These are phyloP conservation scores for Phaenicophaeus curvirostris DNA, from an alignment of 2,797 vertebrate species.

Conservation along the genomic window DNA sequence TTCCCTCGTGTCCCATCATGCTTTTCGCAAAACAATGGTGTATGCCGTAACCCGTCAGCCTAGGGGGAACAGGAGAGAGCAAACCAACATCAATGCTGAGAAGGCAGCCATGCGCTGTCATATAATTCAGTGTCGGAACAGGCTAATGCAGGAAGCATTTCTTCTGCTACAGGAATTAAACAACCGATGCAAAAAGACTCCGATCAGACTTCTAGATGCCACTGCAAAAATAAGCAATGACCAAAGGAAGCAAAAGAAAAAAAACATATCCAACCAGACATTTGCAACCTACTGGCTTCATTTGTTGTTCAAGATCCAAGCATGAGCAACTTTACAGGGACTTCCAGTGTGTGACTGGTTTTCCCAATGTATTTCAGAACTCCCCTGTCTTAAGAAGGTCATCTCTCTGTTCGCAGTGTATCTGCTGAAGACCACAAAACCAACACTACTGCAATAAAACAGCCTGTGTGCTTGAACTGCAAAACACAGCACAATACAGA, in stretches of 20 bases:
- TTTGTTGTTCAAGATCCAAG: background rate
- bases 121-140: fast-evolving
- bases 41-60: slow-evolving; percentile 94
- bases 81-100: background rate
- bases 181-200: background rate
- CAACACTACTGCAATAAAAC: fast-evolving
- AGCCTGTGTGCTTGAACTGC: background rate
- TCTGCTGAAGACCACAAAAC: background rate
- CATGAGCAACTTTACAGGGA: background rate
- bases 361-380: background rate
- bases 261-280: background rate
- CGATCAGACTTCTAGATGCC: background rate
- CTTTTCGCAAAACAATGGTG: slow-evolving; percentile 98
- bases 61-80: slow-evolving; percentile 58
- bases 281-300: background rate
- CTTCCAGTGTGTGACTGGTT: fast-evolving
- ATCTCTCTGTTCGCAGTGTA: background rate
- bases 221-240: background rate
- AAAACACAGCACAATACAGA: background rate
- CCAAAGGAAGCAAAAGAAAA: background rate
- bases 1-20: slow-evolving; percentile 89
- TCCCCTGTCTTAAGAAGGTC: background rate
- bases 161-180: background rate
- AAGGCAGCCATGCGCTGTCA: background rate
- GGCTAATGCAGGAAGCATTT: fast-evolving